Evolutionary conservation across 2,888 invertebrate species (phyloP), one percentile per base, ranked within the genome.

Genomic region (Tethea ocularis): DNA sequence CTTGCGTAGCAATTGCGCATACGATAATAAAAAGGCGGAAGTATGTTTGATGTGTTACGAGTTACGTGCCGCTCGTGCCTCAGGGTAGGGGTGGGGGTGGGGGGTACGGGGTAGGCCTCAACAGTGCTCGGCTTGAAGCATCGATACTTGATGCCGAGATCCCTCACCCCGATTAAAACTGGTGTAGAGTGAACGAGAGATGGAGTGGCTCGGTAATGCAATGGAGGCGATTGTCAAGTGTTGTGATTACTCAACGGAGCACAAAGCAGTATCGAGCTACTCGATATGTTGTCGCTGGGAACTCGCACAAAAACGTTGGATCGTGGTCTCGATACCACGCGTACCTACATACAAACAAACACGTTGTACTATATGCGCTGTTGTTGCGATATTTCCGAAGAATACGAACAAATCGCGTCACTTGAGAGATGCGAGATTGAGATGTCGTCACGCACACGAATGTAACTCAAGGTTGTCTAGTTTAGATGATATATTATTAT

Each of bases 371-470:
- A 15, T 1, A 15, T 13, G 15, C 5, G 36, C 15, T 41, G 17
- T 15, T 6, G 46, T 46, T 46, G 46, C 46, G 20, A 46, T 46
- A 46, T 46, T 46, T 46, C 46, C 46, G 46, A 46, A 46, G 46
- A 46, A 20, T 20, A 46, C 46, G 10, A 46, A 17, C 20, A 3
- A 20, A 7, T 46, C 1, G 7, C 8, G 15, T 20, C 46, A 3
- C 20, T 10, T 46, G 46, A 20, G 41, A 41, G 5, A 2, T 15
- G 17, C 1, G 7, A 4, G 46, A 20, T 46, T 46, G 20, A 46
- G 20, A 20, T 46, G 10, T 46, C 17, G 41, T 15, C 2, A 46
- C 20, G 10, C 20, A 20, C 20, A 46, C 6, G 46, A 46, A 46
- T 46, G 46, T 46, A 46, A 46, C 20, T 10, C 46, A 46, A 46